Evolutionary conservation across 1,140 invertebrate genomes (phyloP).

Genomic region (Rhagoletis zephyria): DNA sequence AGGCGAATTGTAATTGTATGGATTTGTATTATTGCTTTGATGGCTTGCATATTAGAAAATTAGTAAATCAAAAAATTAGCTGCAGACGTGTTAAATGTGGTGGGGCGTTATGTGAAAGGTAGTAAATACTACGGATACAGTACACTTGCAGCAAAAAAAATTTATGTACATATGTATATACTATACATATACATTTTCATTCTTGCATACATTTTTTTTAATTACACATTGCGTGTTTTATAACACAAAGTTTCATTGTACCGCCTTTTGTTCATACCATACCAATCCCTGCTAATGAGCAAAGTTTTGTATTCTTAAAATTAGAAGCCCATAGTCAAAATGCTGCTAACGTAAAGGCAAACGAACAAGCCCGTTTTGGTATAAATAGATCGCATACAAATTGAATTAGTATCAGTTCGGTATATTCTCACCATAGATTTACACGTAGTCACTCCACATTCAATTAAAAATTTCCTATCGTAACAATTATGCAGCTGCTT

Average conservation of each 20-base stretch:
- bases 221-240: not conserved
- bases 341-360: not conserved
- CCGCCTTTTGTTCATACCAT: not conserved
- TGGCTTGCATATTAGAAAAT: not conserved
- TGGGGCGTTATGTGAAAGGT: slow-evolving; percentile 15
- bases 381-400: not conserved
- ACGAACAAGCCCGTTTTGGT: not conserved
- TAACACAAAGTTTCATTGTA: not conserved
- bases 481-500: not conserved
- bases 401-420: not conserved
- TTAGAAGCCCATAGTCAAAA: not conserved
- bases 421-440: not conserved
- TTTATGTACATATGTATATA: too few species aligned
- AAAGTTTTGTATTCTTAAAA: not conserved
- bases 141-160: not conserved
- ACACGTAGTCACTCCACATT: too few species aligned
- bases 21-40: not conserved
- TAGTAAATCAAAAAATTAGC: not conserved
- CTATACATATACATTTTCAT: not conserved
- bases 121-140: not conserved
- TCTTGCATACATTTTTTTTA: not conserved
- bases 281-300: not conserved
- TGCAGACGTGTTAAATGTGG: slow-evolving; percentile 14
- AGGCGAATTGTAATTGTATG: not conserved
- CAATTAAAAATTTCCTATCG: not conserved